Evolutionary conservation across 2,113 vertebrate genomes (phyloP).

Genomic region (Notiomystis cincta): DNA sequence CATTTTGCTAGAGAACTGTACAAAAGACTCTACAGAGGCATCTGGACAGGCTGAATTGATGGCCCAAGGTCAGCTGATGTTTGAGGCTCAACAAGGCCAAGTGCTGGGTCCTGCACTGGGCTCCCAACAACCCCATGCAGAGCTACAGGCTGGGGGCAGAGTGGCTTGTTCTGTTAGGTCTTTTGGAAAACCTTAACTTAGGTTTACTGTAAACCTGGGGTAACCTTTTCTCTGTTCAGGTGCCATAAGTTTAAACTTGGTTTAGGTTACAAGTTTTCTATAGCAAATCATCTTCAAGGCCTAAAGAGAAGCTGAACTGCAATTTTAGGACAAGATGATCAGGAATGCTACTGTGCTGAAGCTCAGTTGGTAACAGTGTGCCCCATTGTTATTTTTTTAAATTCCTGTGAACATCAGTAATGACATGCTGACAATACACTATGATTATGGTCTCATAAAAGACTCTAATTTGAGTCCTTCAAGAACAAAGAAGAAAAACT

Average conservation of each 20-base stretch:
- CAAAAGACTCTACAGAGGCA: not conserved
- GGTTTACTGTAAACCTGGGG: not conserved
- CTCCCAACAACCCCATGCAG: not conserved
- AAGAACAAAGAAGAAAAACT: constrained; percentile 54
- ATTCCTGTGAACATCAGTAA: not conserved
- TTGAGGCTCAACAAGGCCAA: not conserved
- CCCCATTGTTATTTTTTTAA: not conserved
- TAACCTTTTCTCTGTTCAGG: not conserved
- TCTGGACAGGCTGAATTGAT: not conserved
- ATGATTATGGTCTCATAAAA: not conserved
- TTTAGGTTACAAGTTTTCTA: not conserved
- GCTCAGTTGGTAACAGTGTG: not conserved
- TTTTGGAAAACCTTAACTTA: not conserved
- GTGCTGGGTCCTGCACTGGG: not conserved
- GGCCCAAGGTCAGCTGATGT: not conserved
- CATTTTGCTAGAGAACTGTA: not conserved
- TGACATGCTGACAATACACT: not conserved
- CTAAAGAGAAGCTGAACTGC: not conserved
- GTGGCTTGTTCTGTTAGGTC: not conserved
- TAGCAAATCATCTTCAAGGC: not conserved
- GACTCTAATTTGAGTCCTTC: not conserved
- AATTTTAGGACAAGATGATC: not conserved
- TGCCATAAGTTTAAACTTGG: not conserved
- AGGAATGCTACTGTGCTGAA: not conserved
- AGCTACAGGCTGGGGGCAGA: not conserved